Conservation (phyloP, 2,113 vertebrate genomes). For the Lanius ludovicianus region DNA sequence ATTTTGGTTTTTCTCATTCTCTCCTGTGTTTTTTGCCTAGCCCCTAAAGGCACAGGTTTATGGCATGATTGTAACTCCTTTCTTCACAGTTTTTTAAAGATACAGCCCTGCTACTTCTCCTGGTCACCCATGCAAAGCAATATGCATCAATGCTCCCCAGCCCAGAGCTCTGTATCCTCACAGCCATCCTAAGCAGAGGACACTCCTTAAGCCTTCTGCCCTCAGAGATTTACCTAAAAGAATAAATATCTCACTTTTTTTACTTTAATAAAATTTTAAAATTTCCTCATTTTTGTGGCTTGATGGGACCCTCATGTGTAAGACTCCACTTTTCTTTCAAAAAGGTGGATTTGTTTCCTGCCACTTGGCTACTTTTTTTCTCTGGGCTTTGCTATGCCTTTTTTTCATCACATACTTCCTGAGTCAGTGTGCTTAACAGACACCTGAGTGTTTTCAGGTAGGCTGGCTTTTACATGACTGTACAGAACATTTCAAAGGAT, state of each 20-base stretch:
- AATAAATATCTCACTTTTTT: not conserved
- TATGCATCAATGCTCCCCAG: not conserved
- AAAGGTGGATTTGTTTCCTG: not conserved
- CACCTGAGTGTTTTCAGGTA: not conserved
- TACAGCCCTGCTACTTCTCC: not conserved
- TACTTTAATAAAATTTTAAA: not conserved
- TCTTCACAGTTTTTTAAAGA: not conserved
- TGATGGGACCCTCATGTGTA: not conserved
- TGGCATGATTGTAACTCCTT: not conserved
- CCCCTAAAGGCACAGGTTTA: not conserved
- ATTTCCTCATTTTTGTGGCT: not conserved
- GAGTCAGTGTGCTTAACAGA: not conserved
- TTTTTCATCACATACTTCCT: not conserved
- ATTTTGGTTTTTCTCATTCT: not conserved
- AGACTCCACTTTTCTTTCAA: constrained; percentile 14
- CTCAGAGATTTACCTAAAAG: not conserved
- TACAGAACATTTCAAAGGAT: not conserved
- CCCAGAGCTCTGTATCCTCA: not conserved
- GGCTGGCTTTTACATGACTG: not conserved
- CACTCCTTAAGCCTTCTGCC: not conserved
- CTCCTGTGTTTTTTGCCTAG: not conserved
- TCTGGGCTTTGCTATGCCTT: not conserved
- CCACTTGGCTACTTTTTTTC: not conserved
- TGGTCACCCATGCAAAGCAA: not conserved
- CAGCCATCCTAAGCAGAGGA: not conserved